Evolutionary conservation across 2,888 invertebrate genomes (phyloP).

Genomic region (Subacronicta megacephala): DNA sequence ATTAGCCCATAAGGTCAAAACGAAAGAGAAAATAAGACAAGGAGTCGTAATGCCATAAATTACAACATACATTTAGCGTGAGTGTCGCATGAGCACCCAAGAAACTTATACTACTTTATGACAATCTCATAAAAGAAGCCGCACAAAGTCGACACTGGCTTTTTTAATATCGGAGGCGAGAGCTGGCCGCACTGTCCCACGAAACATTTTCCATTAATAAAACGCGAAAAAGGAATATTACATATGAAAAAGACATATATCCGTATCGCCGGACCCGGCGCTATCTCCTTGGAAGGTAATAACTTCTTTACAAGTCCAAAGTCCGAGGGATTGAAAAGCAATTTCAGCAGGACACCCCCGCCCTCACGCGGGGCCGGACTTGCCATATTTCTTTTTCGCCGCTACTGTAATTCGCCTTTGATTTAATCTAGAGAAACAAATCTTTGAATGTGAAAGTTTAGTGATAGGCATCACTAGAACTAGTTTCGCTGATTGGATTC

Average conservation of each 20-base stretch:
- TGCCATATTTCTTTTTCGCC: slow-evolving; percentile 89
- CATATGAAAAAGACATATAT: slow-evolving; percentile 90
- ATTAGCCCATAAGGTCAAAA: slow-evolving; percentile 23
- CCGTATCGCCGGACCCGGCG: slow-evolving; percentile 89
- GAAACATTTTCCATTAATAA: slow-evolving; percentile 90
- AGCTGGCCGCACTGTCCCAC: slow-evolving; percentile 85
- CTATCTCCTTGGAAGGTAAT: slow-evolving; percentile 90
- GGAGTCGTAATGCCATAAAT: slow-evolving; percentile 43
- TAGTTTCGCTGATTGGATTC: slow-evolving; percentile 88
- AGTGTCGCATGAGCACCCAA: slow-evolving; percentile 56
- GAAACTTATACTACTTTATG: slow-evolving; percentile 80
- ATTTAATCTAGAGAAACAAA: slow-evolving; percentile 90
- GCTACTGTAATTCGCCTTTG: slow-evolving; percentile 89
- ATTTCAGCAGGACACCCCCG: slow-evolving; percentile 90
- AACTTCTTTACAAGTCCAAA: slow-evolving; percentile 91
- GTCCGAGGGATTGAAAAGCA: slow-evolving; percentile 91
- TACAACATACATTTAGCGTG: slow-evolving; percentile 52
- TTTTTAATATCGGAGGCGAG: slow-evolving; percentile 87
- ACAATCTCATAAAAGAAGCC: slow-evolving; percentile 84
- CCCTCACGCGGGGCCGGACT: slow-evolving; percentile 85
- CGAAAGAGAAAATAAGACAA: slow-evolving; percentile 38
- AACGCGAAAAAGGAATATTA: slow-evolving; percentile 90
- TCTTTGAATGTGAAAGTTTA: slow-evolving; percentile 89
- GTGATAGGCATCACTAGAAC: slow-evolving; percentile 88
- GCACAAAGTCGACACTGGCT: slow-evolving; percentile 78